A percentile compares a stretch with the other conserved stretches of the same genome.
Conservation (phyloP, 2,113 vertebrate species). For the Trichomycterus rosablanca region DNA sequence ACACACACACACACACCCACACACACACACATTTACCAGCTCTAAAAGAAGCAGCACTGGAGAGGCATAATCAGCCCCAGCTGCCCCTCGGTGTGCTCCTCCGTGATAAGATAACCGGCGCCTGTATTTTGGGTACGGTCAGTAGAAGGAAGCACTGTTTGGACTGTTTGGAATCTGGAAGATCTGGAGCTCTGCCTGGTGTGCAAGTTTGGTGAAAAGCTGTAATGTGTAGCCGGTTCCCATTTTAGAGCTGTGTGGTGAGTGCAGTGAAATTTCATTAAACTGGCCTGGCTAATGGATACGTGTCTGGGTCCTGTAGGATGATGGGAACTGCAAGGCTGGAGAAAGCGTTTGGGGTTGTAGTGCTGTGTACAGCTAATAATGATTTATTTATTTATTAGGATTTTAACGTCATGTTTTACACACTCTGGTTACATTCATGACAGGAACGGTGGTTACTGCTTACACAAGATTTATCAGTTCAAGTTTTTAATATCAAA, state of each 20-base stretch:
- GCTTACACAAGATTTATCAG: too few species aligned
- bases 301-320: constrained; percentile 10
- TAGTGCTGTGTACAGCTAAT: background rate
- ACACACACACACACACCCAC: background rate
- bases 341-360: background rate
- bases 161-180: constrained; percentile 16
- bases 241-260: constrained; percentile 1
- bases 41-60: constrained; percentile 16
- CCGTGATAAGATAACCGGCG: constrained; percentile 34
- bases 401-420: too few species aligned
- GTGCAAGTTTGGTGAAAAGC: constrained; percentile 29
- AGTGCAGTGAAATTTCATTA: too few species aligned
- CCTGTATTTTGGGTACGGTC: constrained; percentile 40
- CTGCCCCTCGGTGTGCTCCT: constrained; percentile 25
- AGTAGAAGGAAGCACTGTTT: constrained; percentile 32
- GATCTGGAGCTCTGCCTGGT: constrained; percentile 5
- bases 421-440: too few species aligned
- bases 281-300: constrained; percentile 30
- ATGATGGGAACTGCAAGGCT: constrained; percentile 9
- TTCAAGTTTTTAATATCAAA: too few species aligned
- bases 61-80: constrained; percentile 28
- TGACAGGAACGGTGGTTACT: too few species aligned
- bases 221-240: constrained; percentile 25
- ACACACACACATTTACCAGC: constrained; percentile 13
- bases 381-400: too few species aligned